Evolutionary conservation across 2,113 vertebrate genomes (phyloP), one percentile per base, ranked within the genome.

Genomic region (Pomatostomus ruficeps): DNA sequence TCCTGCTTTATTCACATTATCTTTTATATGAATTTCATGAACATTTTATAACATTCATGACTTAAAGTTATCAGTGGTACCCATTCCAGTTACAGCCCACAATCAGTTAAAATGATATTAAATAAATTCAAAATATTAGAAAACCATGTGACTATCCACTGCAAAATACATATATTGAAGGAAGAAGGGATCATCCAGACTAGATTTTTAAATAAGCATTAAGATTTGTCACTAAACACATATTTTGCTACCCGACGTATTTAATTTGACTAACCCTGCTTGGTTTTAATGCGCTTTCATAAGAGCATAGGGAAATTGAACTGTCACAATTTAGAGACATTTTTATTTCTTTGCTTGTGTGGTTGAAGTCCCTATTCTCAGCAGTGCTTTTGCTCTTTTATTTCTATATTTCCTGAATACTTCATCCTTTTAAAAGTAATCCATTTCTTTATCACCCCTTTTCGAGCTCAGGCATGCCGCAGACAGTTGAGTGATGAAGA

Each of bases 371-470:
- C 70, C 96, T 95, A 82, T 96, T 92, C 94, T 96, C 96, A 91
- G 95, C 85, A 88, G 78, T 43, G 74, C 86, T 97, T 97, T 91
- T 82, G 31, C 75, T 89, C 81, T 81, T 77, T 61, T 33, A 52
- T 83, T 95, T 94, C 87, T 77, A 22, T 76, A 76, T 92, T 98
- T 98, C 96, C 97, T 96, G 91, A 97, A 98, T 98, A 51, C 35
- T 86, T 86, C 55, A 59, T 98, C 96, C 98, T 98, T 98, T 98
- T 97, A 95, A 97, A 91, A 97, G 94, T 98, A 98, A 98, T 98
- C 98, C 96, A 89, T 96, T 97, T 95, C 96, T 97, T 97, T 96
- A 95, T 97, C 94, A 10, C 48, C 68, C 81, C 36, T 12, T 81
- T 91, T 91, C 76, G 84, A 89, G 94, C 84, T 93, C 86, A 96